phyloP scores from a whole-genome alignment of 2,888 invertebrate genomes.

The Latheticus oryzae region DNA sequence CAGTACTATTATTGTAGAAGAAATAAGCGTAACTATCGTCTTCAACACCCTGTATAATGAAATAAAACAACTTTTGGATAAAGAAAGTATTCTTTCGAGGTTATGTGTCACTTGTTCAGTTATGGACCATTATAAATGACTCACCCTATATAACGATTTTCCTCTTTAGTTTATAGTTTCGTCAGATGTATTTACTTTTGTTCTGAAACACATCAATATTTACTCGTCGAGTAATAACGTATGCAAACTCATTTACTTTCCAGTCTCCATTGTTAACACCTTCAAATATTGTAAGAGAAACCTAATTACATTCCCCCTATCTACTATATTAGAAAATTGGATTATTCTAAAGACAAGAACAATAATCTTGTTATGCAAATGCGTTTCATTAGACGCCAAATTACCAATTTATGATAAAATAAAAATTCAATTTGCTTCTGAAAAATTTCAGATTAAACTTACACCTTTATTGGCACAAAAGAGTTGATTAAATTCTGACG shows the following conservation, averaged over 20 bases:
- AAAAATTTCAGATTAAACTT: conserved; percentile 7
- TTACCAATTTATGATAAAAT: conserved; percentile 16
- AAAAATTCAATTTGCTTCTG: conserved; percentile 21
- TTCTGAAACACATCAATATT: conserved; percentile 36
- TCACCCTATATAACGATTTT: no score
- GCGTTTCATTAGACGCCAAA: conserved; percentile 14
- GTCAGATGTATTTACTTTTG: conserved; percentile 35
- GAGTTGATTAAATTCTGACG: conserved; percentile 17
- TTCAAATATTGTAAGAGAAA: conserved; percentile 38
- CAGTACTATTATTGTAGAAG: no score
- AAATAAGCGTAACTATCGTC: no score
- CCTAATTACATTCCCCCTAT: conserved; percentile 29
- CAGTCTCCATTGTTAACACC: conserved; percentile 5
- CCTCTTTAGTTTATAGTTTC: conserved; percentile 43
- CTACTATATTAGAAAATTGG: conserved; percentile 26
- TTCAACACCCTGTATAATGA: no score
- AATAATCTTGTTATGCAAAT: conserved; percentile 27
- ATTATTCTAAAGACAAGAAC: conserved; percentile 20
- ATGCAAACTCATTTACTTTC: conserved; percentile 12
- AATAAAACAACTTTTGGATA: no score
- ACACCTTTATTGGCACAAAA: conserved; percentile 11
- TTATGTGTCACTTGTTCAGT: no score
- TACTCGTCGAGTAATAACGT: conserved; percentile 8
- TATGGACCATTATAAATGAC: no score
- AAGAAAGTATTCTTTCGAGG: no score